phyloP scores from a whole-genome alignment of 1,140 invertebrate species.

The Trichoplusia ni region DNA sequence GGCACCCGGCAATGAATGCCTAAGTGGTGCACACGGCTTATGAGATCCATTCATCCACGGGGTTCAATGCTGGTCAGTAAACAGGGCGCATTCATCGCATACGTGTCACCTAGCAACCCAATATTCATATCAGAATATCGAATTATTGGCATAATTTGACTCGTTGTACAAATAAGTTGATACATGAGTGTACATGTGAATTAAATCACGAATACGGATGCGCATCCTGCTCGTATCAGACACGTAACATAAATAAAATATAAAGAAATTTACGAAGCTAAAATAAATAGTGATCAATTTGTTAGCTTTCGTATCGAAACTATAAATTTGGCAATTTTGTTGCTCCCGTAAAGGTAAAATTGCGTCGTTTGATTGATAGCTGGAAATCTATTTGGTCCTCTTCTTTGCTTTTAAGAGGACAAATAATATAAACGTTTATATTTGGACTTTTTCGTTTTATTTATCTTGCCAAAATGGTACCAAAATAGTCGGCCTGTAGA shows the following conservation, averaged over 20 bases:
- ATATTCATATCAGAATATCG: constrained; percentile 40
- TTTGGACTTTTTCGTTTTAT: too few relatives aligned
- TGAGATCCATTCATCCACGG: constrained; percentile 54
- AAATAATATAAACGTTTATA: too few relatives aligned
- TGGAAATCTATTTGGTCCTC: too few relatives aligned
- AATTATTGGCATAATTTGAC: constrained; percentile 25
- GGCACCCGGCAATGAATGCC: constrained; percentile 60
- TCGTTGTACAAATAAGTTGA: neutral
- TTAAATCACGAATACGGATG: neutral
- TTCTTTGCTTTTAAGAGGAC: too few relatives aligned
- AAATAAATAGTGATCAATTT: neutral
- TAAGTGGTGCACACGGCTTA: constrained; percentile 54
- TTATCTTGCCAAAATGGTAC: too few relatives aligned
- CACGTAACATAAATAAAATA: neutral
- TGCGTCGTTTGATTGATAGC: neutral
- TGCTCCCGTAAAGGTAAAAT: neutral
- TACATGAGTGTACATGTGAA: neutral
- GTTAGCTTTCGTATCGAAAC: neutral
- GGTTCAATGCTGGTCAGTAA: constrained; percentile 66
- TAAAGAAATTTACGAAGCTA: too few relatives aligned
- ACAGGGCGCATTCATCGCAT: constrained; percentile 62
- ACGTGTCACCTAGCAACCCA: constrained; percentile 64
- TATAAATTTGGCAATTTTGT: neutral
- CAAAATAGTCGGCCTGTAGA: too few relatives aligned
- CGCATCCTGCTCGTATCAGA: neutral